A percentile compares a stretch with the other conserved stretches of the same genome.
Conservation (phyloP, 1,140 invertebrate genomes). For the Euglossa dilemma region DNA sequence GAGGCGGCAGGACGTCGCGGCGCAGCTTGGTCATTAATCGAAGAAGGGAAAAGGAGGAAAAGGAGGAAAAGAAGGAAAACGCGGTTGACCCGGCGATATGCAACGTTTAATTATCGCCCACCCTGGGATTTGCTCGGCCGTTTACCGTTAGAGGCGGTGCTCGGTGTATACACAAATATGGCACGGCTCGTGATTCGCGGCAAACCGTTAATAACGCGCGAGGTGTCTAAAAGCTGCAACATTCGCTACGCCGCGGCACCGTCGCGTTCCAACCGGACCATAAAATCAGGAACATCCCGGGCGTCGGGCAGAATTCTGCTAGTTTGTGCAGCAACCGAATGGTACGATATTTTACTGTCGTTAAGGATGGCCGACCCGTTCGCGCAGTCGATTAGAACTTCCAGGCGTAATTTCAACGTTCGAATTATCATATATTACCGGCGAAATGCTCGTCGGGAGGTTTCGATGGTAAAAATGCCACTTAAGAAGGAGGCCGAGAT, state of each 20-base stretch:
- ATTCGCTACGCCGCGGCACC: conserved; percentile 21
- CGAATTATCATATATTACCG: no score
- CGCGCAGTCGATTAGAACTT: no score
- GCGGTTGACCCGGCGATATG: conserved; percentile 9
- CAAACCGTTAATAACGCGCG: conserved; percentile 60
- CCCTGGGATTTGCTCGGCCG: conserved; percentile 22
- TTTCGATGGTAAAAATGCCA: no score
- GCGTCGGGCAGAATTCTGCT: background rate
- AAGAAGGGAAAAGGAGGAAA: background rate
- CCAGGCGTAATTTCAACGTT: no score
- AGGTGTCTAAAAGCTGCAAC: conserved; percentile 54
- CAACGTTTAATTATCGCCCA: conserved; percentile 56
- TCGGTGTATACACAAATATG: conserved; percentile 53
- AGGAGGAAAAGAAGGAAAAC: conserved; percentile 10
- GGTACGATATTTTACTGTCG: background rate
- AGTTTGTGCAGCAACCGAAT: background rate
- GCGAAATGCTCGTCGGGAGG: no score
- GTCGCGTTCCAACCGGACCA: conserved; percentile 54
- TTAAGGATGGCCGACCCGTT: background rate
- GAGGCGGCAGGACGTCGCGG: background rate
- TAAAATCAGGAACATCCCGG: conserved; percentile 46
- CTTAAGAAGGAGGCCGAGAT: no score
- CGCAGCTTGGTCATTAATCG: conserved; percentile 9
- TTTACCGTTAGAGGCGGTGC: conserved; percentile 63
- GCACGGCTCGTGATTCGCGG: conserved; percentile 52